A percentile compares a stretch with the other conserved stretches of the same genome.
Evolutionary conservation across 2,113 vertebrate species (phyloP).

Genomic region (Collichthys lucidus): DNA sequence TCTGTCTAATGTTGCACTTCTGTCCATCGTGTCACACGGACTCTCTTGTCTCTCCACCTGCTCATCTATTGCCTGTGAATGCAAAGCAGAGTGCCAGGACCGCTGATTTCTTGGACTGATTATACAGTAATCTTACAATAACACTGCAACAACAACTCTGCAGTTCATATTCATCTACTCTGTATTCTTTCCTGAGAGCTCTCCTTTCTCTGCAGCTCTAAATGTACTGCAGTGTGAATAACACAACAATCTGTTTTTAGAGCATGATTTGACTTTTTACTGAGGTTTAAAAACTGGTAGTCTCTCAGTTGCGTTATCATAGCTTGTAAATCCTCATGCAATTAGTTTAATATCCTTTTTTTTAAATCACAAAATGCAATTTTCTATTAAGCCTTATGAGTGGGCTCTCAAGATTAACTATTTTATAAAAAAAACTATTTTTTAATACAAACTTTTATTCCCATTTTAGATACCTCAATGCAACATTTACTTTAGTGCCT

Average conservation of each 20-base stretch:
- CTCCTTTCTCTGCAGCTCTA: background rate
- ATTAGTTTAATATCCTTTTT: background rate
- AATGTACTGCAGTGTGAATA: background rate
- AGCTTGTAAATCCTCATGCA: background rate
- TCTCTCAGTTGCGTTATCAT: background rate
- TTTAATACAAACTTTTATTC: background rate
- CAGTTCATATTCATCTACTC: background rate
- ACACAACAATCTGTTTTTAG: background rate
- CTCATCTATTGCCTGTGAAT: slow-evolving; percentile 84
- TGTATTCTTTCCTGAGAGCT: slow-evolving; percentile 11
- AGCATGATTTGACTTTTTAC: slow-evolving; percentile 2
- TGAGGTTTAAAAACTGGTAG: background rate
- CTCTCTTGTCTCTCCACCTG: slow-evolving; percentile 85
- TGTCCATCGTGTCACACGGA: slow-evolving; percentile 50
- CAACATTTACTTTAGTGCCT: background rate
- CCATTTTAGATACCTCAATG: background rate
- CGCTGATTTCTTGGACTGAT: background rate
- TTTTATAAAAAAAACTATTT: background rate
- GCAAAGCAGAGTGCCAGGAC: slow-evolving; percentile 22
- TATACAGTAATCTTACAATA: background rate
- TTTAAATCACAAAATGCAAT: background rate
- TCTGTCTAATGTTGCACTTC: slow-evolving; percentile 41
- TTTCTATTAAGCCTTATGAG: background rate
- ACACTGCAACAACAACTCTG: background rate
- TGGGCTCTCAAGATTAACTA: background rate